Base-by-base conservation (phyloP, 37 sponge, comb jelly and placozoan genomes). In the Trichoplax adhaerens region DNA sequence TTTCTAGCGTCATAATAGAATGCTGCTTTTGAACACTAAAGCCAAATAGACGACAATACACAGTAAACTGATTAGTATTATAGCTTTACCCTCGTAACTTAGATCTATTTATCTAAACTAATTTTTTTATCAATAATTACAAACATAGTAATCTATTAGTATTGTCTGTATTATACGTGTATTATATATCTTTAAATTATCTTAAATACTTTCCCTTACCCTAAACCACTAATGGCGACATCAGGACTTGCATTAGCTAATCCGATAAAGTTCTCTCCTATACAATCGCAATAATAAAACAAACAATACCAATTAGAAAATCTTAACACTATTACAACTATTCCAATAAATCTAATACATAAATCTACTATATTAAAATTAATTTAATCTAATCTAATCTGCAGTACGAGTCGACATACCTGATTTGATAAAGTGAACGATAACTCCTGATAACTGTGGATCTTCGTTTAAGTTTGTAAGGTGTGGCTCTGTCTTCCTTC, bases 391-490 rank as follows among this genome's bases (percentile, higher is more conserved):
- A 29, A 29, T 29, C 29, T 29, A 29, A 29, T 29, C 29, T 29
- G 29, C 29, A 29, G 29, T 29, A 29, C 29, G 29, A 29, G 8
- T 66, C 68, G 48, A 66, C 8, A 5, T 76, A 77, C 78, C 78
- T 56, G 52, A 8, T 49, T 77, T 76, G n/a, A 77, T 58, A 10
- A 77, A 58, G 58, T 77, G 78, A 53, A 62, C 65, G 3, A 77
- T 71, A 29, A 77, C 78, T 3, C 78, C 78, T 58, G 78, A 77
- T 5, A 77, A 55, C 47, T 58, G 56, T 48, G 48, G 47, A n/a
- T 77, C 78, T 52, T 77, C 78, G 49, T 77, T 77, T 5, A 77
- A 64, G 50, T 77, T 77, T 29, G 66, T 66, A 4, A 77, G 63
- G 62, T 77, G 78, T 3, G 78, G 78, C 8, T 60, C 46, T 48